Conservation (phyloP, 2,888 invertebrate genomes). For the Drosophila koepferae region DNA sequence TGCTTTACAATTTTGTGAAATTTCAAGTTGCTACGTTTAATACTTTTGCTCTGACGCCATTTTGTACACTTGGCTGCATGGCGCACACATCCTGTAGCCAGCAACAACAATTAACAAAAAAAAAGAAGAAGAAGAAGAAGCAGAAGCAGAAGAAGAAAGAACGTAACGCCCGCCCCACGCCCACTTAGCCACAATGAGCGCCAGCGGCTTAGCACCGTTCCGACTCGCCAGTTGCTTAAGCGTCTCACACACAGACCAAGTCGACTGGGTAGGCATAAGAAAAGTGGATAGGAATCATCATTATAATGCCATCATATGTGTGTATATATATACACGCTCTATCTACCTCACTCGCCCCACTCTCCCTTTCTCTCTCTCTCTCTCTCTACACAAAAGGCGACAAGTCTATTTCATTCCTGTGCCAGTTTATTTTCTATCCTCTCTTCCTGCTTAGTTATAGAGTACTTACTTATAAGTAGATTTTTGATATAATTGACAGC, state of each 20-base stretch:
- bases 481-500: constrained; percentile 73
- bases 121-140: neutral
- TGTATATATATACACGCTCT: neutral
- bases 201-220: constrained; percentile 51
- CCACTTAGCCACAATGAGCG: constrained; percentile 35
- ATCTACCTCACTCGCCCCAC: neutral
- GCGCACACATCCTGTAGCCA: constrained; percentile 55
- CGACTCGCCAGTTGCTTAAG: constrained; percentile 57
- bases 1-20: constrained; percentile 48
- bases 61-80: constrained; percentile 61
- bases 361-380: neutral
- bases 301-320: constrained; percentile 61
- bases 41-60: constrained; percentile 61
- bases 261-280: constrained; percentile 6
- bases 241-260: constrained; percentile 45
- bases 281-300: constrained; percentile 48
- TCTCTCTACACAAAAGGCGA: constrained; percentile 31
- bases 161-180: neutral
- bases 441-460: constrained; percentile 37
- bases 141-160: neutral
- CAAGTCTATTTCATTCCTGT: constrained; percentile 66
- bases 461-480: constrained; percentile 52
- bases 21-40: constrained; percentile 63
- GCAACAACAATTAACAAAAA: constrained; percentile 58
- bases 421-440: constrained; percentile 32